These are phyloP conservation scores for Coregonus suidteri DNA, from an alignment of 2,797 vertebrate genomes.

Conservation along the genomic window DNA sequence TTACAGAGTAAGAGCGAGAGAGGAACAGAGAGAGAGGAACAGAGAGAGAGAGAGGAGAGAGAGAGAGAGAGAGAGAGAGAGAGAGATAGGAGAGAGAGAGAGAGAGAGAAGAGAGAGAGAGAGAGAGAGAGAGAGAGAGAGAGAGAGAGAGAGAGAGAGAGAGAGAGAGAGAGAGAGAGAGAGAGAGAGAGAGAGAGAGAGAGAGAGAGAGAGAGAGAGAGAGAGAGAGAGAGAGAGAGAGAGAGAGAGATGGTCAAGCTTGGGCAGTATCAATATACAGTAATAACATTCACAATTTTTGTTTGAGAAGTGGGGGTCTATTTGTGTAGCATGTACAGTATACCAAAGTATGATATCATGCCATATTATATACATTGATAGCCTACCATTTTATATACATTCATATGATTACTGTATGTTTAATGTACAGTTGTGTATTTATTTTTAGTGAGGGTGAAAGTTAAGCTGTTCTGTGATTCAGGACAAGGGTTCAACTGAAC, in stretches of 20 bases:
- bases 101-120: not conserved
- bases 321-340: not conserved
- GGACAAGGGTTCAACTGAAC: no score
- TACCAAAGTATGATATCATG: not conserved
- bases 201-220: not conserved
- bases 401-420: not conserved
- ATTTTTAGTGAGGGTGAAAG: not conserved
- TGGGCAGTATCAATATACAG: not conserved
- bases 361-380: not conserved
- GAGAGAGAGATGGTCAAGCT: no score
- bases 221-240: not conserved
- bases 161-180: not conserved
- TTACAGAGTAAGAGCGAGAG: not conserved
- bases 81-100: not conserved
- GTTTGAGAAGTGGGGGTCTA: not conserved
- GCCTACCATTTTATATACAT: not conserved
- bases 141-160: not conserved
- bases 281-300: not conserved
- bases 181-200: not conserved
- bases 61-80: not conserved
- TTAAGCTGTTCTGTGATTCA: no score
- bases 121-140: not conserved
- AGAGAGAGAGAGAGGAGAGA: not conserved
- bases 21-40: not conserved
- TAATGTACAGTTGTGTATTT: not conserved